Base-by-base conservation (phyloP, 2,888 invertebrate genomes). In the Ametastegia equiseti region DNA sequence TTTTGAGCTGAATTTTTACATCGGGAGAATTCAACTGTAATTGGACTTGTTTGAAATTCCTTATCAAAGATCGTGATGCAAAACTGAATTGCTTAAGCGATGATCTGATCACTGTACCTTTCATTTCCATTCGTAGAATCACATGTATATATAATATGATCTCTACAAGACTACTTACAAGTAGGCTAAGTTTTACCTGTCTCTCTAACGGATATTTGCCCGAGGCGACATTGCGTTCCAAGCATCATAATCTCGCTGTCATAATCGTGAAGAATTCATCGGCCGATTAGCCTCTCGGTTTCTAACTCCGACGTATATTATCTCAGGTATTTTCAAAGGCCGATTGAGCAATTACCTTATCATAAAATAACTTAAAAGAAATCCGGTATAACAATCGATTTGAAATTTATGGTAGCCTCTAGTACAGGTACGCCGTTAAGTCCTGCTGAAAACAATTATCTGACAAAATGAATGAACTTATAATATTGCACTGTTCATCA, bases 401-500 rank as follows among this genome's bases (percentile, higher is more conserved):
- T 4, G 30, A 30, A 27, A 60, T 60, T 60, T 6, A 3, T 27
- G 15, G 60, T 30, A 60, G 60, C 30, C 30, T 30, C 1, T 60
- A 23, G 5, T 9, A 42, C 42, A 42, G 42, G 6, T 54, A 54
- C 23, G 30, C 30, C 30, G 60, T 60, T 60, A 3, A 60, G 13
- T 11, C 19, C 5, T n/a, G 23, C 23, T 60, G 7, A 67, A 39
- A 65, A 19, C 6, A 39, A 19, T 27, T 6, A 36, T n/a, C n/a
- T n/a, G n/a, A n/a, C n/a, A n/a, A n/a, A n/a, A n/a, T n/a, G n/a
- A n/a, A n/a, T n/a, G n/a, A n/a, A n/a, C n/a, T n/a, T n/a, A n/a
- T n/a, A n/a, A n/a, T n/a, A n/a, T 71, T 42, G 13, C 84, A 85
- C 85, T 88, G 88, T 87, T 89, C 88, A 89, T 90, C 88, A 88